Base-by-base conservation (phyloP, 2,888 invertebrate species). In the Chelonus formosanus region DNA sequence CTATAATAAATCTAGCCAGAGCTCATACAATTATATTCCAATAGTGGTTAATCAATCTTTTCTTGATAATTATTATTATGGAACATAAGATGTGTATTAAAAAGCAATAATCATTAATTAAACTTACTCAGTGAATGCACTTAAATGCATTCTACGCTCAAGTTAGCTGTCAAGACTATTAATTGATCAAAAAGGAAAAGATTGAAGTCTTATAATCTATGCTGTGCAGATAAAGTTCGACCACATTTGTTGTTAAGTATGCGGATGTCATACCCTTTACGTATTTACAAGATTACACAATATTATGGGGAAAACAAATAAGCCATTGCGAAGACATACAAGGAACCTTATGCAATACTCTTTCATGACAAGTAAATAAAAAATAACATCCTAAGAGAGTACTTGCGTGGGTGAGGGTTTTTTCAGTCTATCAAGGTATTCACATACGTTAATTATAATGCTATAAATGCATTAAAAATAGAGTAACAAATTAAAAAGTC, bases 321-420 rank as follows among this genome's bases (percentile, higher is more conserved):
- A 20, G 20, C 20, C 47, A 48, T 57, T 4, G 32, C 44, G 7
- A 45, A 47, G 34, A n/a, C 32, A 47, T 58, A 52, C 31, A 52
- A 52, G 34, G 31, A 52, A 35, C 47, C 34, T 59, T 59, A 36
- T 8, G 48, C 59, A 59, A 59, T 31, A 40, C 6, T 47, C 36
- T 47, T 36, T 48, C 20, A 20, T 36, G 59, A 58, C 45, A 58
- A 35, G 47, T 59, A 59, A 59, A 48, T n/a, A 40, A 31, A 57
- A 32, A 34, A 48, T n/a, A 48, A 36, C 34, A 47, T 4, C 20
- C 47, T 32, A 6, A 57, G 32, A 5, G 10, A 43, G n/a, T 34
- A 59, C 36, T 34, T 48, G 36, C 35, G 35, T 59, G 35, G 40
- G 43, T 34, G 36, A 59, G 3, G 40, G 36, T 47, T 58, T 44